Evolutionary conservation across 1,140 invertebrate genomes (phyloP), one percentile per base, ranked within the genome.

Genomic region (Macrobrachium rosenbergii): DNA sequence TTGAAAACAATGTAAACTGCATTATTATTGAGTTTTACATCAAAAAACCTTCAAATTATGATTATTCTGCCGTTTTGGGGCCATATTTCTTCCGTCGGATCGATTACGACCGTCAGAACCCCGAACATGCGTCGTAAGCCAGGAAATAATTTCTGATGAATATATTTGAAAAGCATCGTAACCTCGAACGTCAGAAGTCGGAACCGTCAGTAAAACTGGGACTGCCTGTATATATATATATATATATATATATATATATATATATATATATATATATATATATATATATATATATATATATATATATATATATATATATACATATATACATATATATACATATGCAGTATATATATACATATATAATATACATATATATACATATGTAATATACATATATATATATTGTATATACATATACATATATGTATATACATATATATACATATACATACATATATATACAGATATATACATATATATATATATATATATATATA

Each of bases 401-500:
- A 67, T 67, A 67, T 67, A 67, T n/a, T n/a, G n/a, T 67, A 10
- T 67, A 67, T 67, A 67, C 8, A 67, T 67, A 67, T 67, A 67
- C 8, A 67, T 67, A 67, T 67, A 14, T 67, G 16, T 67, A 67
- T 67, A 67, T 67, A 67, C 8, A 67, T 67, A 67, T 67, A 67
- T 67, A 67, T 67, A 67, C 8, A 67, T 67, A 67, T 67, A 67
- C 8, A 67, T 67, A 67, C 8, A 67, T 67, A 67, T 67, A 67
- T 67, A 12, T 67, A 67, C 8, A 67, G 3, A 67, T 67, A 67
- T 67, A 67, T 67, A 67, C 8, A 67, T 67, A 67, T 67, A 67
- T 67, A 67, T 67, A 67, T 67, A 67, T 67, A 67, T 67, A 67
- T 67, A 67, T 67, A 67, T 67, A 67, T 67, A 67, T 67, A 17